Conservation (phyloP, 2,797 vertebrate genomes). For the Scolopax bukidnonensis region DNA sequence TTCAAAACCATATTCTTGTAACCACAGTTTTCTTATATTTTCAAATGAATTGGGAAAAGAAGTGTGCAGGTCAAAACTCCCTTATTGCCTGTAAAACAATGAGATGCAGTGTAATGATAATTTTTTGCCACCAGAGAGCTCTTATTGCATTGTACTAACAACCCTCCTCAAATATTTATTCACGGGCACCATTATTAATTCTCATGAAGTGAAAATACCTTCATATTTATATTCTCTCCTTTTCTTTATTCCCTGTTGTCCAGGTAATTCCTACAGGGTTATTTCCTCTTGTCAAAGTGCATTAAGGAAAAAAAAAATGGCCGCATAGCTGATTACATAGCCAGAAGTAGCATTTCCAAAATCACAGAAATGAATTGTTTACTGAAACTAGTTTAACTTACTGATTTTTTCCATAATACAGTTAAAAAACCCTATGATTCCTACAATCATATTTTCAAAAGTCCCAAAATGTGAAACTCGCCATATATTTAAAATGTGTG, state of each 20-base stretch:
- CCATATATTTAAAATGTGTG: background rate
- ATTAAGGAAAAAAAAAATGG: background rate
- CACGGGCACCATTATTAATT: conserved; percentile 13
- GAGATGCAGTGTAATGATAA: conserved; percentile 36
- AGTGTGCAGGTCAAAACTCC: background rate
- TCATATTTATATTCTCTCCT: background rate
- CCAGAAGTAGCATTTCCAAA: background rate
- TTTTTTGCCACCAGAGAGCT: conserved; percentile 61
- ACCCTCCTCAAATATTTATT: conserved; percentile 50
- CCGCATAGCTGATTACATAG: background rate
- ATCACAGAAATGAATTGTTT: background rate
- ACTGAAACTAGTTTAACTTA: background rate
- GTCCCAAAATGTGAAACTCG: background rate
- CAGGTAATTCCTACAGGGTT: background rate
- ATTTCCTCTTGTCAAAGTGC: background rate
- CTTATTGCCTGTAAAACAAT: background rate
- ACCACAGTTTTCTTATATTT: background rate
- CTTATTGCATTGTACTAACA: conserved; percentile 31
- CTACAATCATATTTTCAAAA: background rate
- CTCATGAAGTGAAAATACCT: conserved; percentile 18
- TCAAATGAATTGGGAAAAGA: background rate
- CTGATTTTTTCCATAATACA: background rate
- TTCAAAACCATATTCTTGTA: background rate
- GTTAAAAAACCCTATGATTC: background rate
- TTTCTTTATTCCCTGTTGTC: background rate